Evolutionary conservation across 2,113 vertebrate species (phyloP).

Genomic region (Mohoua ochrocephala): DNA sequence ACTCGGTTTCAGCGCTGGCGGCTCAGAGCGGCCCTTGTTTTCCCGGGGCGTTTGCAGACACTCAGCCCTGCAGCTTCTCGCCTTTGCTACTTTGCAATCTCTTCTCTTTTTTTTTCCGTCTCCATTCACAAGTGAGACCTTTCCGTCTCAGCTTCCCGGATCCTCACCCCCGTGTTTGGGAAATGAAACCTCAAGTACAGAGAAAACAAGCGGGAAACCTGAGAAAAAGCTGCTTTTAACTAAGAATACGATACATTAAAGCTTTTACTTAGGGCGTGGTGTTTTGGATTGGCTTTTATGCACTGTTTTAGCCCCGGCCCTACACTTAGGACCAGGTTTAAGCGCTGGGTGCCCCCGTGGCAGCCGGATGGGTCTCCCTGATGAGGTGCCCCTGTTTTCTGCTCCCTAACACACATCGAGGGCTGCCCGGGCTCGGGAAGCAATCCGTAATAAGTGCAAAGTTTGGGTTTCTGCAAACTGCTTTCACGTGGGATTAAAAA

Average conservation of each 20-base stretch:
- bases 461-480: background rate
- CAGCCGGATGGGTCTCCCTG: background rate
- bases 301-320: background rate
- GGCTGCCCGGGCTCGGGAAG: fast-evolving
- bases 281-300: background rate
- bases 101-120: background rate
- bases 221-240: background rate
- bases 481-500: slow-evolving; percentile 45
- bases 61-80: background rate
- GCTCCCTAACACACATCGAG: background rate
- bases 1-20: background rate
- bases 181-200: background rate
- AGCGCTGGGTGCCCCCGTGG: fast-evolving
- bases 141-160: background rate
- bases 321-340: fast-evolving
- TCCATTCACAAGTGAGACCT: background rate
- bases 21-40: background rate
- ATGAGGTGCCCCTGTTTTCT: background rate
- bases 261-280: background rate
- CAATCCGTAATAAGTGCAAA: background rate
- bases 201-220: background rate
- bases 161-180: background rate
- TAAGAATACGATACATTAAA: background rate
- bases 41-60: background rate
- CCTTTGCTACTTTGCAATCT: background rate